Conservation (phyloP, 2,113 vertebrate genomes). For the Lepus americanus region DNA sequence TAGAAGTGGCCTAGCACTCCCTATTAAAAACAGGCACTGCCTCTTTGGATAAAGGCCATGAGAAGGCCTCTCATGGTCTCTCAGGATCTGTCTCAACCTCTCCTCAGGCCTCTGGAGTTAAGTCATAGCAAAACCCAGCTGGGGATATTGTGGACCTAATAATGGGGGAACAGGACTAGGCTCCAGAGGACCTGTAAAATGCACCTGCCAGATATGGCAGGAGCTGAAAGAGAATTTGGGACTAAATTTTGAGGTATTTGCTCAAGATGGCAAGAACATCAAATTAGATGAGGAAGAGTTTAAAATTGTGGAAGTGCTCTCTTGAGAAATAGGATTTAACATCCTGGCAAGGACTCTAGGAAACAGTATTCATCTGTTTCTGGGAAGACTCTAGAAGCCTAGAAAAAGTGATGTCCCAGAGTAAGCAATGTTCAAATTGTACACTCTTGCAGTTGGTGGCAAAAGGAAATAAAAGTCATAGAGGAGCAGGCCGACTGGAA, state of each 20-base stretch:
- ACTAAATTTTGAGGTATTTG: not conserved
- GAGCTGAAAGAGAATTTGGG: not conserved
- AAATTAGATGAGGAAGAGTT: not conserved
- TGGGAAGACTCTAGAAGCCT: constrained; percentile 1
- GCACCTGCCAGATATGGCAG: not conserved
- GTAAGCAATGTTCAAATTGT: not conserved
- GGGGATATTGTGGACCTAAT: not conserved
- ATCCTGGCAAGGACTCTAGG: not conserved
- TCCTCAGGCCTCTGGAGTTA: not conserved
- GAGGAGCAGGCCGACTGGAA: not conserved
- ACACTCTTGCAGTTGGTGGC: not conserved
- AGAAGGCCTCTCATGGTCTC: not conserved
- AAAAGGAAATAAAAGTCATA: not conserved
- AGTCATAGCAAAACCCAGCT: not conserved
- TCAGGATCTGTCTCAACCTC: not conserved
- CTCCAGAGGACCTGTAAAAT: not conserved
- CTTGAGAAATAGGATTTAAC: not conserved
- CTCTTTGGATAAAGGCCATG: not conserved
- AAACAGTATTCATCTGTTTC: not conserved
- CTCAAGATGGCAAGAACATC: not conserved
- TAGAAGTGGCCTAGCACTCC: not conserved
- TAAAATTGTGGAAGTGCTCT: not conserved
- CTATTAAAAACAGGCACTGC: not conserved
- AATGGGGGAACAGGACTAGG: not conserved
- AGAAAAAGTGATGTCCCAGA: not conserved